Conservation (phyloP, 2,797 vertebrate species). For the Pangasius mekongensis region DNA sequence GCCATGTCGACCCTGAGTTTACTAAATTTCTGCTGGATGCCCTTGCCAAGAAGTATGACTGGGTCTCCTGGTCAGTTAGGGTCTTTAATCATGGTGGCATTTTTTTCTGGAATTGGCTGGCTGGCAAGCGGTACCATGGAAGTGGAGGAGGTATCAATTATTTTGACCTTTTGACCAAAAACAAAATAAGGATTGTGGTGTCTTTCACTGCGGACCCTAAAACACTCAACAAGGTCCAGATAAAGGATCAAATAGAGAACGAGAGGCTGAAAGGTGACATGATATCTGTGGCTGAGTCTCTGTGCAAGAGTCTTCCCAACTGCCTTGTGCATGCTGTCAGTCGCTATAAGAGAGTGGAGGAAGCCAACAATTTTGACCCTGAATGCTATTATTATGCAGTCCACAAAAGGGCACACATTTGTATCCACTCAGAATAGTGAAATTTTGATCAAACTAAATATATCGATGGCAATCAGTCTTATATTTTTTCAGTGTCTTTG, state of each 20-base stretch:
- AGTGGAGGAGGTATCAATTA: conserved; percentile 70
- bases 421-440: conserved; percentile 75
- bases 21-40: conserved; percentile 67
- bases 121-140: conserved; percentile 77
- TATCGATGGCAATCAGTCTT: conserved; percentile 41
- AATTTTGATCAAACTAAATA: not conserved
- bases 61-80: conserved; percentile 80
- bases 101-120: conserved; percentile 81
- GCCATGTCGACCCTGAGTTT: conserved; percentile 62
- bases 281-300: conserved; percentile 69
- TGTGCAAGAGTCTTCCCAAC: conserved; percentile 71
- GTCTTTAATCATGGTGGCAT: conserved; percentile 70
- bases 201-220: conserved; percentile 75
- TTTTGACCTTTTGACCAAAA: conserved; percentile 76
- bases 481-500: not conserved
- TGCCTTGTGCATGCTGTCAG: conserved; percentile 78
- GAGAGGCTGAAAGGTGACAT: conserved; percentile 76
- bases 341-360: conserved; percentile 76
- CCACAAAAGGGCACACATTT: conserved; percentile 74
- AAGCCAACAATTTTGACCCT: conserved; percentile 77
- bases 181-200: conserved; percentile 75
- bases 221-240: conserved; percentile 71
- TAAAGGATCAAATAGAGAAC: conserved; percentile 73
- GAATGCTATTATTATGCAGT: conserved; percentile 77
- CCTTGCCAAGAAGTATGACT: conserved; percentile 78